Evolutionary conservation across 2,888 invertebrate genomes (phyloP).

Genomic region (Agrotis ipsilon): DNA sequence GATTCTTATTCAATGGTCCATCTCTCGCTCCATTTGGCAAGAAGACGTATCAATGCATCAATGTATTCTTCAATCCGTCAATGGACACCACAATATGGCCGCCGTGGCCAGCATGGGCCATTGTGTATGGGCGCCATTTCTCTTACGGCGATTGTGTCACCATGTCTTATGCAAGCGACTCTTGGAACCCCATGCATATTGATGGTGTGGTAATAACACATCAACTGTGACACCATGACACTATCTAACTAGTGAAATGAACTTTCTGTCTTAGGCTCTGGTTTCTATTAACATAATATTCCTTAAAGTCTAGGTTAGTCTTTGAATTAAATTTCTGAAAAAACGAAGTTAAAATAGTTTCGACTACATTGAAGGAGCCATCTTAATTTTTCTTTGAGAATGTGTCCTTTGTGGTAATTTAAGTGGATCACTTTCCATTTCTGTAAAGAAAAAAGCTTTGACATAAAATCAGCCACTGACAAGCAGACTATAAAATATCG

Average conservation of each 20-base stretch:
- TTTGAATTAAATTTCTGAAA: no score
- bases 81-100: constrained; percentile 26
- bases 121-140: constrained; percentile 37
- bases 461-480: constrained; percentile 2
- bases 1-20: constrained; percentile 18
- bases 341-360: no score
- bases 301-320: neutral
- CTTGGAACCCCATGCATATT: constrained; percentile 37
- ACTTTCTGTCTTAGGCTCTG: constrained; percentile 14
- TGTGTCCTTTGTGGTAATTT: no score
- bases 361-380: no score
- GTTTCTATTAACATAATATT: neutral
- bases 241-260: constrained; percentile 11
- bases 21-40: constrained; percentile 12
- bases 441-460: constrained; percentile 18
- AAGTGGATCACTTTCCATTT: constrained; percentile 23
- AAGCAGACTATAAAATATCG: constrained; percentile 1
- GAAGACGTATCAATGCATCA: constrained; percentile 19
- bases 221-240: constrained; percentile 20
- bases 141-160: constrained; percentile 49
- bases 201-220: constrained; percentile 10
- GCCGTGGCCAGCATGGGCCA: constrained; percentile 11
- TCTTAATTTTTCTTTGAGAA: no score
- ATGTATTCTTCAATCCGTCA: constrained; percentile 28
- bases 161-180: constrained; percentile 38